These are phyloP conservation scores for Pardalotus punctatus DNA, from an alignment of 2,113 vertebrate species.

Conservation along the genomic window DNA sequence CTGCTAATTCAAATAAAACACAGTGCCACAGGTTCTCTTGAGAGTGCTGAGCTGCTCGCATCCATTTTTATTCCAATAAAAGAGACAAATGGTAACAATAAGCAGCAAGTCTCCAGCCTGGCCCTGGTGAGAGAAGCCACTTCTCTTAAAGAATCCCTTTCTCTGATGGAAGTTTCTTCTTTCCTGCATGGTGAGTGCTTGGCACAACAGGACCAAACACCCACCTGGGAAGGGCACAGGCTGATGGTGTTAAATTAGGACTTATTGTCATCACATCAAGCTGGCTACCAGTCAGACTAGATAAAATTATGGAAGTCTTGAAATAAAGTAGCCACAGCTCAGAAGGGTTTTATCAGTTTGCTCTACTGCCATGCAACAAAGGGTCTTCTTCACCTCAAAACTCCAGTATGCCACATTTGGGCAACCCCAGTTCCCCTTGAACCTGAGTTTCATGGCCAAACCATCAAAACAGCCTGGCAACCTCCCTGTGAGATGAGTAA, in stretches of 20 bases:
- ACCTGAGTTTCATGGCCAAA: background rate
- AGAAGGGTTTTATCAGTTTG: background rate
- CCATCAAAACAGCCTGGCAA: background rate
- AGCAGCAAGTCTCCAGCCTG: background rate
- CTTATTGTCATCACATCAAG: background rate
- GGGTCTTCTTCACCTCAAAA: background rate
- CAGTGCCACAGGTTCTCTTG: rapidly evolving
- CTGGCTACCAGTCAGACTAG: background rate
- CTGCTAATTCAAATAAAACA: background rate
- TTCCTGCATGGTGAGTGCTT: background rate
- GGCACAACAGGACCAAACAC: background rate
- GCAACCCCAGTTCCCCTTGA: background rate
- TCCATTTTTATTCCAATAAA: background rate
- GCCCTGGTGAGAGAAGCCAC: background rate
- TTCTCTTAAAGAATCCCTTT: background rate
- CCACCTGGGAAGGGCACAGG: background rate
- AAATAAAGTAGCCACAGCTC: background rate
- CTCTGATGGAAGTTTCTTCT: background rate
- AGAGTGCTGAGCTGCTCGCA: background rate
- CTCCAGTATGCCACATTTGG: background rate
- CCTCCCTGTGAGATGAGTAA: background rate
- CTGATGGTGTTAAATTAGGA: background rate
- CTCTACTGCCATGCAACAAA: background rate
- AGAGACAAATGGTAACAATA: background rate
- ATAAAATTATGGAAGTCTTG: background rate